phyloP scores from a whole-genome alignment of 2,113 vertebrate genomes.

The Brachypodius melanocephalos region DNA sequence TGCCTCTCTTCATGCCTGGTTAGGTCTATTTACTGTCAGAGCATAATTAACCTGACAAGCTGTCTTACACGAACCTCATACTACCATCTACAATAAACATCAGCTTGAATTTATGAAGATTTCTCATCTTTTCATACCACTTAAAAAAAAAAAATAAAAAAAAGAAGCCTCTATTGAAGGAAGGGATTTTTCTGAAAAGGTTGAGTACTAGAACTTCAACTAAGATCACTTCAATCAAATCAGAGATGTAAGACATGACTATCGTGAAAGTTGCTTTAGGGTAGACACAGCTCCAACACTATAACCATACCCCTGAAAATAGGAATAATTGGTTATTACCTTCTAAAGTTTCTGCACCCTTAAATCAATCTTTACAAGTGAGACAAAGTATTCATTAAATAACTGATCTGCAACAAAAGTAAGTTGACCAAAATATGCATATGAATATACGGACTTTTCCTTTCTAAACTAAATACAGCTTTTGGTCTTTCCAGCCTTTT shows the following conservation, averaged over 20 bases:
- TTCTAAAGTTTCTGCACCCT: not conserved
- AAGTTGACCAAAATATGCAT: not conserved
- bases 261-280: not conserved
- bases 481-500: not conserved
- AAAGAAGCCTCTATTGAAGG: not conserved
- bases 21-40: not conserved
- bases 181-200: not conserved
- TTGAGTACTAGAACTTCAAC: not conserved
- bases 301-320: not conserved
- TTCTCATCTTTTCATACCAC: not conserved
- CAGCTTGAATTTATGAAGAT: not conserved
- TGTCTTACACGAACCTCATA: not conserved
- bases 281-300: not conserved
- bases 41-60: not conserved
- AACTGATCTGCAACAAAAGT: not conserved
- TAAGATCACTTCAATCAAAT: not conserved
- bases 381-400: not conserved
- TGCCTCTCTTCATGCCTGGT: not conserved
- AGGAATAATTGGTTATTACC: not conserved
- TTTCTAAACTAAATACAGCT: not conserved
- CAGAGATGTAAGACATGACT: not conserved
- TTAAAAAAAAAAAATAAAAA: not conserved
- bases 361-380: not conserved
- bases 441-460: not conserved
- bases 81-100: not conserved